A percentile compares a stretch with the other conserved stretches of the same genome.
These are phyloP conservation scores for Nerophis lumbriciformis DNA, from an alignment of 2,113 vertebrate genomes.

Conservation along the genomic window DNA sequence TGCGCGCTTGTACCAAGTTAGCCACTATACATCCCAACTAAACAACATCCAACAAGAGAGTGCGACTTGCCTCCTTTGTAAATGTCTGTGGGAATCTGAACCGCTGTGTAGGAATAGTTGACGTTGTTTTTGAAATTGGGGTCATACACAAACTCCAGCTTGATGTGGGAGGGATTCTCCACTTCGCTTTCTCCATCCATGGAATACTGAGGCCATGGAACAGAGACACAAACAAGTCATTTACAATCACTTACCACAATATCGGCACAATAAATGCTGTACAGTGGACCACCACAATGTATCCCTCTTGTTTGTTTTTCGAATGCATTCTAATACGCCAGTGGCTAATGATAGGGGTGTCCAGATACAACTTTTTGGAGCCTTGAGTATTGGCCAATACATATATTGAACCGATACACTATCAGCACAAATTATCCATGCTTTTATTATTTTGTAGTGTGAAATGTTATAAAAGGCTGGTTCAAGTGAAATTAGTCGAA, in stretches of 20 bases:
- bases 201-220: constrained; percentile 48
- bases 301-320: too few species aligned
- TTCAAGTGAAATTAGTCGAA: too few species aligned
- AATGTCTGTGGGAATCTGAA: constrained; percentile 99
- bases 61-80: constrained; percentile 96
- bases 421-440: too few species aligned
- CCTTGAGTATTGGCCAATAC: too few species aligned
- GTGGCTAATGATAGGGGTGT: too few species aligned
- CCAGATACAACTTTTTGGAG: too few species aligned
- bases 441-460: too few species aligned
- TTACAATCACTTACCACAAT: not conserved
- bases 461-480: too few species aligned
- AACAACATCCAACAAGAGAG: not conserved
- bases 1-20: too few species aligned
- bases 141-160: constrained; percentile 93
- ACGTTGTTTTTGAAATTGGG: constrained; percentile 95
- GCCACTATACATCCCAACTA: not conserved
- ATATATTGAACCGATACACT: too few species aligned
- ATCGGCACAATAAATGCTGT: not conserved
- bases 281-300: not conserved
- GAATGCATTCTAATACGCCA: too few species aligned
- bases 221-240: not conserved
- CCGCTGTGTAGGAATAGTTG: constrained; percentile 93
- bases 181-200: constrained; percentile 80
- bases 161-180: constrained; percentile 82